These are phyloP conservation scores for Cygnus olor DNA, from an alignment of 2,797 vertebrate species.

Conservation along the genomic window DNA sequence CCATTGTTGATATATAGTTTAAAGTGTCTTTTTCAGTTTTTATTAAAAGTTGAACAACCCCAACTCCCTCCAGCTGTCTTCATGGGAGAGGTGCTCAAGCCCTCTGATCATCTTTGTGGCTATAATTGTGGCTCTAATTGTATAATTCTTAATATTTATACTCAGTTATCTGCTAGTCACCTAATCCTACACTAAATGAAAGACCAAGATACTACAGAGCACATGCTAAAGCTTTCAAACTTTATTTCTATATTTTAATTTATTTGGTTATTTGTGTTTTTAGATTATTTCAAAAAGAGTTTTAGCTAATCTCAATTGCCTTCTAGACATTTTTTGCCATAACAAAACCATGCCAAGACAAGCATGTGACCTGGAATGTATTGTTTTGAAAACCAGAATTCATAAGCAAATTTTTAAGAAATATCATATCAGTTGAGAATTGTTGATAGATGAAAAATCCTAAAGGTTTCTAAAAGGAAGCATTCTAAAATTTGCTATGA, in stretches of 20 bases:
- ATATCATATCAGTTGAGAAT: fast-evolving
- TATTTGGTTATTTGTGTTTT: background rate
- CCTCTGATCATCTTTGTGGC: too few relatives aligned
- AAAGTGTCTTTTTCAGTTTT: background rate
- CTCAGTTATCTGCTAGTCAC: background rate
- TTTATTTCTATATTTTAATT: fast-evolving
- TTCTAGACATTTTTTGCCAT: background rate
- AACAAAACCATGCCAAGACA: background rate
- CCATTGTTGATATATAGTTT: background rate
- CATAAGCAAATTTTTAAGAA: background rate
- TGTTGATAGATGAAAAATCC: fast-evolving
- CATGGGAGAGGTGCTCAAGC: too few relatives aligned
- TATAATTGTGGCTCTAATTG: too few relatives aligned
- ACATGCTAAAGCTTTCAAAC: background rate
- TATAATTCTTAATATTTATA: background rate
- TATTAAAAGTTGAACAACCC: background rate
- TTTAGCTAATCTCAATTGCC: background rate
- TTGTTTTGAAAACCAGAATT: background rate
- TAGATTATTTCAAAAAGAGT: background rate
- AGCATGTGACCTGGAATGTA: background rate
- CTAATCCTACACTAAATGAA: background rate
- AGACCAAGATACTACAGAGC: background rate
- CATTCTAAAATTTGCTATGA: background rate
- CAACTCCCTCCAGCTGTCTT: too few relatives aligned
- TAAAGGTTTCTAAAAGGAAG: background rate